These are phyloP conservation scores for Tachysurus vachellii DNA, from an alignment of 2,113 vertebrate species.

Conservation along the genomic window DNA sequence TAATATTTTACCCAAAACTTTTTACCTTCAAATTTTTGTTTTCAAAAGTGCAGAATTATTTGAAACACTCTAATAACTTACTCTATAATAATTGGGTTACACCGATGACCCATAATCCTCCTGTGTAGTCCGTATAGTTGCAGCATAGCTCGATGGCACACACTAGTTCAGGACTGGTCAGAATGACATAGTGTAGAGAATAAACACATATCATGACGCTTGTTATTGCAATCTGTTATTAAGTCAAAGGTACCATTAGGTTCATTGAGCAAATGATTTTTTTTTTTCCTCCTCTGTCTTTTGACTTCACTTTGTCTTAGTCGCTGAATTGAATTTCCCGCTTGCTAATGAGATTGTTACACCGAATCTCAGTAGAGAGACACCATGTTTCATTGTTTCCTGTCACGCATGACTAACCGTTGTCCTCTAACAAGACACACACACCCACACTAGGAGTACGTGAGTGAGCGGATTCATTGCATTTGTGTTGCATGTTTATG, in stretches of 20 bases:
- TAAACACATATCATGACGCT: not conserved
- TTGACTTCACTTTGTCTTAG: not conserved
- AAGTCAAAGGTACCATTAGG: not conserved
- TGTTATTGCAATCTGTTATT: not conserved
- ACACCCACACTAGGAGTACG: not conserved
- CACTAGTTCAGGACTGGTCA: not conserved
- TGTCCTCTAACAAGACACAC: not conserved
- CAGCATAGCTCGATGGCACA: not conserved
- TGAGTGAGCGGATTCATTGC: not conserved
- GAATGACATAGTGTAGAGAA: not conserved
- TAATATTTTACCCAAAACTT: not conserved
- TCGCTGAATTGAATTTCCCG: constrained; percentile 7
- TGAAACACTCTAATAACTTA: not conserved
- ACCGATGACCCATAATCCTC: not conserved
- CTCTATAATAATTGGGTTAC: not conserved
- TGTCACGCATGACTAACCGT: constrained; percentile 7
- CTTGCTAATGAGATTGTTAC: constrained; percentile 29
- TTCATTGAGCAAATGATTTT: not conserved
- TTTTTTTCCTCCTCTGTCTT: not conserved
- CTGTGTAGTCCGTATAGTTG: too few species aligned
- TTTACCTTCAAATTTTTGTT: not conserved
- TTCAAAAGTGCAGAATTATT: not conserved
- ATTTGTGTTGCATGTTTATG: not conserved
- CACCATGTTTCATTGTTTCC: constrained; percentile 29
- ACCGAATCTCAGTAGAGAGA: not conserved